A percentile compares a stretch with the other conserved stretches of the same genome.
These are phyloP conservation scores for Cyphomyrus plagiostoma DNA, from an alignment of 2,113 vertebrate species.

Conservation along the genomic window DNA sequence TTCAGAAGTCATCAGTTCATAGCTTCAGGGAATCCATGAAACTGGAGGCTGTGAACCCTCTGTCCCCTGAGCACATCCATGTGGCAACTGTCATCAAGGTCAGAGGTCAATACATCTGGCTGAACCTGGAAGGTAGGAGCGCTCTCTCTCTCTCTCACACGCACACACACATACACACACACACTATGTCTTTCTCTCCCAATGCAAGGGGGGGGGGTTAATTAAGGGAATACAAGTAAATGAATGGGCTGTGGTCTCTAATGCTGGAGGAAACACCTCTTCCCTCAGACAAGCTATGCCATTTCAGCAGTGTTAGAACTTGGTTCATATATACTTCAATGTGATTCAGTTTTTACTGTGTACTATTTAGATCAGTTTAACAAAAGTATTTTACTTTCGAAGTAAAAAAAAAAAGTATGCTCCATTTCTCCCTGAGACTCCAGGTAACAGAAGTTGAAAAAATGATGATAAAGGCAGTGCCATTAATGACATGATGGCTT, in stretches of 20 bases:
- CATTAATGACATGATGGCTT: neutral
- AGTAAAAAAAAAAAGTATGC: neutral
- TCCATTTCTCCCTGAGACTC: neutral
- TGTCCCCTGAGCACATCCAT: constrained; percentile 87
- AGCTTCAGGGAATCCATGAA: constrained; percentile 93
- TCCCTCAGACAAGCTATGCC: neutral
- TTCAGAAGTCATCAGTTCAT: constrained; percentile 75
- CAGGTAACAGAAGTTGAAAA: neutral
- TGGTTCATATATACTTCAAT: neutral
- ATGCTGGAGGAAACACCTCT: neutral
- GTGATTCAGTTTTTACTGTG: neutral
- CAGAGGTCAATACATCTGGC: constrained; percentile 86
- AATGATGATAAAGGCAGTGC: neutral
- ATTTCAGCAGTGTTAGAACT: neutral
- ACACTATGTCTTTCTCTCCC: too few species aligned
- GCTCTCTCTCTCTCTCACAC: neutral
- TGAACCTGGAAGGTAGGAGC: constrained; percentile 81
- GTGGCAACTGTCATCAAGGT: constrained; percentile 81
- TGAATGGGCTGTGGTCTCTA: neutral
- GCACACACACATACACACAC: too few species aligned
- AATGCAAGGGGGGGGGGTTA: too few species aligned
- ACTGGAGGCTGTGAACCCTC: constrained; percentile 90
- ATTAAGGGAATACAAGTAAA: neutral
- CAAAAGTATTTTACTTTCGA: too few species aligned
- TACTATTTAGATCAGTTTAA: neutral